Base-by-base conservation (phyloP, 2,888 invertebrate species). In the Leptodirus hochenwartii region DNA sequence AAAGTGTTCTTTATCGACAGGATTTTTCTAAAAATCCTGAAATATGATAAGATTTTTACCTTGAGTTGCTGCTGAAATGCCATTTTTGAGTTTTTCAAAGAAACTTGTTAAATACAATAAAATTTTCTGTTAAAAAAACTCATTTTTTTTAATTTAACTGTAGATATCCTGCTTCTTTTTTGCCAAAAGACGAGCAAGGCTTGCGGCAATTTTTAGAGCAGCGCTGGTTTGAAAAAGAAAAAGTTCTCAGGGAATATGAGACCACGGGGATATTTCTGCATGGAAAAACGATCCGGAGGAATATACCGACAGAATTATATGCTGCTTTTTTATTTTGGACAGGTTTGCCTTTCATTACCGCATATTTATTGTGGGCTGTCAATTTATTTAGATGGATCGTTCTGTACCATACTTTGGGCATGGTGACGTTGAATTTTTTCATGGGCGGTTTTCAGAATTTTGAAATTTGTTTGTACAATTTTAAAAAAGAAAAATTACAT, bases 261-360 rank as follows among this genome's bases (percentile, higher is more conserved):
- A 50, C 47, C 13, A 61, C 61, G 25, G 71, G 70, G 50, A 46
- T 50, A 17, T 62, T 63, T 33, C 36, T 51, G 3, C 48, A 47
- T 27, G 49, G 51, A 2, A 33, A 36, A 12, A 5, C 10, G 5
- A 24, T 30, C n/a, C 53, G 51, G 12, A 43, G 49, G 30, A 36
- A 50, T 5, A 48, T 48, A 30, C 41, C 42, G 12, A 47, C 54
- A 36, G 56, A 62, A 15, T 45, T 67, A 14, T 55, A 58, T 36
- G 45, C 60, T 25, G 71, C 70, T 2, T 61, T 76, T 24, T 40
- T 66, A 13, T 73, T 75, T 46, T 79, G 78, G 79, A 68, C 69
- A 8, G 14, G 60, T 4, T 47, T 75, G 34, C 64, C 68, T 32
- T 39, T 59, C 15, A 32, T 62, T 14, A 59, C 64, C 31, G 41